Percentiles rank a stretch among this genome's conserved stretches.
These are phyloP conservation scores for Anthopleura sola DNA, from an alignment of 64 coral and sea anemone species.

Conservation along the genomic window DNA sequence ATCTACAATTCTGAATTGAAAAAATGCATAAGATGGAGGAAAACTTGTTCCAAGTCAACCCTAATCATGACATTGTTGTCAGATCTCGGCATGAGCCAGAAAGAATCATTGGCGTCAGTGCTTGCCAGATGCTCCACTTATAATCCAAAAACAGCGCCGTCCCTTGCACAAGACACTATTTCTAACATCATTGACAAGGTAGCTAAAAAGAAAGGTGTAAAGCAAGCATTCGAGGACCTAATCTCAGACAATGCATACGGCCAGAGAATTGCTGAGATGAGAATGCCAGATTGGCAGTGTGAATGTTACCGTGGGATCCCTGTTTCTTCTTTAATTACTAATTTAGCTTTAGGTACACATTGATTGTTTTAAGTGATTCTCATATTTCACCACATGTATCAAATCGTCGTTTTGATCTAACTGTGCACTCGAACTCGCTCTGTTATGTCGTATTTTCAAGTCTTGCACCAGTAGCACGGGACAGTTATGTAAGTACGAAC, in stretches of 20 bases:
- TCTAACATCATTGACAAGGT: constrained; percentile 21
- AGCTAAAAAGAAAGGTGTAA: neutral
- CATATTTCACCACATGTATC: no score
- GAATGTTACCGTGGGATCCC: no score
- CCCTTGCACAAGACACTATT: neutral
- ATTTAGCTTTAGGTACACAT: no score
- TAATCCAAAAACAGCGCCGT: neutral
- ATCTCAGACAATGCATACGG: constrained; percentile 20
- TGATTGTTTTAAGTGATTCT: no score
- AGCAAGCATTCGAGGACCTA: constrained; percentile 18
- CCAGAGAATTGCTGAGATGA: neutral
- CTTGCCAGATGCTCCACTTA: constrained; percentile 3
- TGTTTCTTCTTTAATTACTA: no score
- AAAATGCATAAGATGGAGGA: constrained; percentile 13
- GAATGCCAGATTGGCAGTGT: constrained; percentile 44
- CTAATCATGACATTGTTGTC: neutral
- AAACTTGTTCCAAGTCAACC: constrained; percentile 5
- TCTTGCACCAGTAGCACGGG: no score
- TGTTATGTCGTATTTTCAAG: no score
- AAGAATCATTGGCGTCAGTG: constrained; percentile 34
- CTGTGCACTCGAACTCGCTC: no score
- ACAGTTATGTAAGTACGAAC: no score
- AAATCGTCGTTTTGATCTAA: no score
- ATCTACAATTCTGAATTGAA: constrained; percentile 14
- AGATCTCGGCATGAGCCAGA: constrained; percentile 9